Percentiles rank a stretch among this genome's conserved stretches.
Evolutionary conservation across 2,888 invertebrate genomes (phyloP).

Genomic region (Thyatira batis): DNA sequence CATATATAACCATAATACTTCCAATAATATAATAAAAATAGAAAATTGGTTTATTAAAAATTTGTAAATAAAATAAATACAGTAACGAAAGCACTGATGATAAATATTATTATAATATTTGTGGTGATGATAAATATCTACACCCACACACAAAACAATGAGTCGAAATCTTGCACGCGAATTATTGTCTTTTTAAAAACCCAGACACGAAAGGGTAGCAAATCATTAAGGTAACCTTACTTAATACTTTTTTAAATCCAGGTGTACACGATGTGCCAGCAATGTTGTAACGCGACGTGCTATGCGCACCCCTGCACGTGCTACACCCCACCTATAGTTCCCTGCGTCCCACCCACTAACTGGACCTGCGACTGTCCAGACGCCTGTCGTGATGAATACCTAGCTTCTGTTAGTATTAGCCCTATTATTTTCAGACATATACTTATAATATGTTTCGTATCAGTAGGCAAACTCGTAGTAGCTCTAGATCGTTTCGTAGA

Average conservation of each 20-base stretch:
- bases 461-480: background rate
- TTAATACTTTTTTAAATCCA: too few species aligned
- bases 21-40: too few species aligned
- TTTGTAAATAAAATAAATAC: too few species aligned
- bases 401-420: constrained; percentile 56
- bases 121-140: too few species aligned
- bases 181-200: too few species aligned
- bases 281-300: constrained; percentile 52
- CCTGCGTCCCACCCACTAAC: constrained; percentile 64
- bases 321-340: constrained; percentile 46
- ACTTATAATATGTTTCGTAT: background rate
- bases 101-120: too few species aligned
- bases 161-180: too few species aligned
- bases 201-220: too few species aligned
- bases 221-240: too few species aligned
- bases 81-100: too few species aligned
- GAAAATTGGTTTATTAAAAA: too few species aligned
- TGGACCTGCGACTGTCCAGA: constrained; percentile 67
- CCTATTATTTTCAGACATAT: background rate
- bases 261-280: constrained; percentile 73
- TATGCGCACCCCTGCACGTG: constrained; percentile 55
- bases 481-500: background rate
- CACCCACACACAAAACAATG: too few species aligned
- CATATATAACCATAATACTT: background rate
- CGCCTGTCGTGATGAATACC: constrained; percentile 64